Conservation (phyloP, 2,113 vertebrate species). For the Canis aureus region DNA sequence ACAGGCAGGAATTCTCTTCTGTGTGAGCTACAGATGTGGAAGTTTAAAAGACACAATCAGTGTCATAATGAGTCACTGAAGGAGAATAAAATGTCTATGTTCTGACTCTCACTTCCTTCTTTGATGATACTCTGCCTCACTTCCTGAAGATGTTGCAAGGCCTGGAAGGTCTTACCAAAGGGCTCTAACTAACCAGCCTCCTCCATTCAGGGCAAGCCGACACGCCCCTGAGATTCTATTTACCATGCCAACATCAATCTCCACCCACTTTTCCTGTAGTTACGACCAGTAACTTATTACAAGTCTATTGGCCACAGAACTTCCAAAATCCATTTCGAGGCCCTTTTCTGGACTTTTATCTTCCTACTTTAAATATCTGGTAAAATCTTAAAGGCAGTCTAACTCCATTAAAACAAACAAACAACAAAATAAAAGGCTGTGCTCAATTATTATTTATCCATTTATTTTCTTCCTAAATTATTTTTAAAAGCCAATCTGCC, state of each 20-base stretch:
- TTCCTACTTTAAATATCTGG: slow-evolving; percentile 2
- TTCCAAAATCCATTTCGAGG: slow-evolving; percentile 17
- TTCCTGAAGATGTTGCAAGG: slow-evolving; percentile 72
- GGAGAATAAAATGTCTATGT: slow-evolving; percentile 56
- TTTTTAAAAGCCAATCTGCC: slow-evolving; percentile 30
- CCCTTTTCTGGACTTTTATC: background rate
- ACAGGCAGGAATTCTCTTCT: slow-evolving; percentile 26
- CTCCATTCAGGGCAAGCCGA: background rate
- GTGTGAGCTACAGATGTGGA: background rate
- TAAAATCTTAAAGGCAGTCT: background rate
- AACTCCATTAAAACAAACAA: background rate
- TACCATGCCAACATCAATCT: background rate
- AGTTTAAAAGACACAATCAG: slow-evolving; percentile 21
- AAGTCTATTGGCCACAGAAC: background rate
- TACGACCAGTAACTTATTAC: background rate
- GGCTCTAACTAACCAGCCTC: background rate
- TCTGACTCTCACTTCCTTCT: slow-evolving; percentile 79
- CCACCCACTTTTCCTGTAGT: background rate
- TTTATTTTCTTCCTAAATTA: background rate
- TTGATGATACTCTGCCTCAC: slow-evolving; percentile 39
- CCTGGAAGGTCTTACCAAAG: background rate
- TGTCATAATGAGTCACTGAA: slow-evolving; percentile 73
- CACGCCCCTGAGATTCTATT: background rate
- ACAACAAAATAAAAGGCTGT: background rate
- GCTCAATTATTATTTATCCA: background rate